These are phyloP conservation scores for Eristalinus sepulchralis DNA, from an alignment of 2,888 invertebrate species.

Conservation along the genomic window DNA sequence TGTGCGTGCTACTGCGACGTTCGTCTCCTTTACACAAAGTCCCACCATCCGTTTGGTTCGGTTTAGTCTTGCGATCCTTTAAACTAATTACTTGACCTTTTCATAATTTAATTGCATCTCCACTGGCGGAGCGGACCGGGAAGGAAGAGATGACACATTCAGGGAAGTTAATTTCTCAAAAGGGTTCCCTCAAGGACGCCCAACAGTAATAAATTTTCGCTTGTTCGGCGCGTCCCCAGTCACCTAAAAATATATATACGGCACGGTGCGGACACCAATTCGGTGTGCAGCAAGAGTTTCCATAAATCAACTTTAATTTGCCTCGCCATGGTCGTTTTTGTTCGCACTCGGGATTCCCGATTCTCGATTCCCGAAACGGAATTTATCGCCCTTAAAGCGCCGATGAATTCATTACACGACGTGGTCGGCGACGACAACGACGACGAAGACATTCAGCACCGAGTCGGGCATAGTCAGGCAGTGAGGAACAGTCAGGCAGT, in stretches of 20 bases:
- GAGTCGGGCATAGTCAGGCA: background rate
- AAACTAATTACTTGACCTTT: constrained; percentile 59
- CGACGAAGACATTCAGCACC: constrained; percentile 46
- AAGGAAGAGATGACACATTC: background rate
- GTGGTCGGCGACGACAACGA: constrained; percentile 14
- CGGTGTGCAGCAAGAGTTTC: constrained; percentile 7
- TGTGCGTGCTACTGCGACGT: background rate
- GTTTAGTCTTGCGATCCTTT: constrained; percentile 77
- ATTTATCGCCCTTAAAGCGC: constrained; percentile 32
- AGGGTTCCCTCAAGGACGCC: background rate
- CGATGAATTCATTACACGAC: constrained; percentile 53
- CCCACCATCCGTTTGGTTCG: constrained; percentile 84
- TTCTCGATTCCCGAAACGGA: background rate
- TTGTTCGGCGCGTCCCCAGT: background rate
- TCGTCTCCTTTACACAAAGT: constrained; percentile 89
- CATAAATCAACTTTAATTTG: constrained; percentile 57
- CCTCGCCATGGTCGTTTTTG: background rate
- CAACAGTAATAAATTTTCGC: constrained; percentile 18
- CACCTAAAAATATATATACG: background rate
- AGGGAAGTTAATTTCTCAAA: background rate
- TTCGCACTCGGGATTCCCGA: background rate
- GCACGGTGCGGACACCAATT: background rate
- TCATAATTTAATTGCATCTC: constrained; percentile 52
- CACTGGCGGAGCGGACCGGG: background rate
- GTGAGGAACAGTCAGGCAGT: background rate